Percentiles rank a stretch among this genome's conserved stretches.
phyloP scores from a whole-genome alignment of 2,888 invertebrate species.

The Agriotes lineatus region DNA sequence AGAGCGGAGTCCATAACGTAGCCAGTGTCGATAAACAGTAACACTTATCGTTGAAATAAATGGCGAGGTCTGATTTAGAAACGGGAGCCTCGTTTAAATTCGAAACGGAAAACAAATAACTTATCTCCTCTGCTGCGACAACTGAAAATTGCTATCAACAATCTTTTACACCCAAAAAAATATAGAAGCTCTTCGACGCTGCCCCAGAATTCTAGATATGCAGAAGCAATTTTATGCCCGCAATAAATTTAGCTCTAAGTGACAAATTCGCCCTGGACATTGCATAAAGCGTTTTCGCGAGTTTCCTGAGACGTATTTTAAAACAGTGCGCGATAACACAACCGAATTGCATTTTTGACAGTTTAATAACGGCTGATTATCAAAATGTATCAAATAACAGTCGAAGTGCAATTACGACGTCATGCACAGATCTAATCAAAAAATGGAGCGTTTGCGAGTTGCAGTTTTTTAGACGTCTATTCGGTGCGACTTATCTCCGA shows the following conservation, averaged over 20 bases:
- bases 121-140: not conserved
- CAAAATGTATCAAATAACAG: not conserved
- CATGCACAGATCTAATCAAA: conserved; percentile 21
- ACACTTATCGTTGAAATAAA: not conserved
- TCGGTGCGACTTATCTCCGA: not conserved
- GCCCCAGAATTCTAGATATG: conserved; percentile 28
- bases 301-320: not conserved
- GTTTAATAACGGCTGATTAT: conserved; percentile 14
- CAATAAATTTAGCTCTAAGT: conserved; percentile 24
- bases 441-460: conserved; percentile 11
- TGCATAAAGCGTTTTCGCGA: conserved; percentile 5
- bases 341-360: conserved; percentile 14
- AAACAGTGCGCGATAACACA: conserved; percentile 15
- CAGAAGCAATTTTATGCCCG: conserved; percentile 29
- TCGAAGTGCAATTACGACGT: conserved; percentile 16
- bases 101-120: not conserved
- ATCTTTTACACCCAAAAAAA: conserved; percentile 9
- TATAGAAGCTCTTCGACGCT: conserved; percentile 19
- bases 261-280: conserved; percentile 21
- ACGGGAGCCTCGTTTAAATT: not conserved
- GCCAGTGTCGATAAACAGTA: not conserved
- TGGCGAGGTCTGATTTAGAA: not conserved
- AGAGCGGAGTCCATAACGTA: too few relatives aligned
- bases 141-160: conserved; percentile 7
- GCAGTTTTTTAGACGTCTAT: conserved; percentile 6